Conservation (phyloP, 2,888 invertebrate species). For the Agriotes lineatus region DNA sequence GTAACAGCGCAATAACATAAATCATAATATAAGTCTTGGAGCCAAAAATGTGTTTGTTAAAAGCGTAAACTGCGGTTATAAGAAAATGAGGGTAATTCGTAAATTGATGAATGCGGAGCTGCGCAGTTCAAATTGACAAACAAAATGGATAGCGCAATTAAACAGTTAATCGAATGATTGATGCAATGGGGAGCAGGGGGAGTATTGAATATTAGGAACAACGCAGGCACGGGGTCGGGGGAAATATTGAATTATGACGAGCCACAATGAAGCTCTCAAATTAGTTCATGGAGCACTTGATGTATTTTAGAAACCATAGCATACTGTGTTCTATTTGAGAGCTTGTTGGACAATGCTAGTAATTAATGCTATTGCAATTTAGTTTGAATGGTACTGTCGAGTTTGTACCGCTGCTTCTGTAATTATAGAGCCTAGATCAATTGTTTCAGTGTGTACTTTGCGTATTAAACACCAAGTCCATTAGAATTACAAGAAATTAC, state of each 20-base stretch:
- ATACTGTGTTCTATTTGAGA: constrained; percentile 40
- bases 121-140: constrained; percentile 63
- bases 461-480: constrained; percentile 46
- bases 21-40: constrained; percentile 45
- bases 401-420: constrained; percentile 41
- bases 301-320: constrained; percentile 46
- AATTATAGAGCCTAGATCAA: constrained; percentile 37
- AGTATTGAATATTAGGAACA: constrained; percentile 48
- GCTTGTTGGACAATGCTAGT: constrained; percentile 46
- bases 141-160: constrained; percentile 65
- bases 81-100: constrained; percentile 57
- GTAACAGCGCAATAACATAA: constrained; percentile 39
- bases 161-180: constrained; percentile 66
- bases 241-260: constrained; percentile 57
- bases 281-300: constrained; percentile 56
- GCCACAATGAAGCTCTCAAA: constrained; percentile 58
- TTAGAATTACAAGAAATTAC: constrained; percentile 50
- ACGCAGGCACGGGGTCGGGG: constrained; percentile 40
- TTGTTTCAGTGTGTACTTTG: constrained; percentile 42
- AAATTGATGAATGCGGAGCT: constrained; percentile 62
- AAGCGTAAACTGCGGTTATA: constrained; percentile 46
- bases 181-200: constrained; percentile 56
- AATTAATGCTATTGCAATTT: constrained; percentile 49
- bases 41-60: constrained; percentile 42
- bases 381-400: constrained; percentile 46